Conservation (phyloP, 2,797 vertebrate species). For the Eulemur coronatus region DNA sequence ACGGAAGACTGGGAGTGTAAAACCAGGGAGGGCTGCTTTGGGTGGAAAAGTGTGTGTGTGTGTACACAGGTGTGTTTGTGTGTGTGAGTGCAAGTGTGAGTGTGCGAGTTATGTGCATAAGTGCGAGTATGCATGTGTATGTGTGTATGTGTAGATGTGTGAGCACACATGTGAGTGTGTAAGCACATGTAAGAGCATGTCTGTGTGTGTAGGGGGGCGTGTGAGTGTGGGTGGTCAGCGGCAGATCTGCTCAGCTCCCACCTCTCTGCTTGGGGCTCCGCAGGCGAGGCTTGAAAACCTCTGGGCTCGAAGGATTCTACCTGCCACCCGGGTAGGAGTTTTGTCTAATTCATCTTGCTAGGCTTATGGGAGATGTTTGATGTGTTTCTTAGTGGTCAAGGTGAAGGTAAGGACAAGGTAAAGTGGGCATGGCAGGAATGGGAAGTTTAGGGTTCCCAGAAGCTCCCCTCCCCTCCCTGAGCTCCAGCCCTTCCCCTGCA, state of each 20-base stretch:
- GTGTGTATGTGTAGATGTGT: not conserved
- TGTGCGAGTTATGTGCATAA: not conserved
- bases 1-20: not conserved
- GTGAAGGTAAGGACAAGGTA: not conserved
- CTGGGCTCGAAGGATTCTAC: not conserved
- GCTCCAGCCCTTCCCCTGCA: not conserved
- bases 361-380: not conserved
- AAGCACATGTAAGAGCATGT: too few species aligned
- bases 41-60: not conserved
- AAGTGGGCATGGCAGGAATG: not conserved
- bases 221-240: not conserved
- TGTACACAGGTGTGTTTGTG: fast-evolving
- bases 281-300: not conserved
- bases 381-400: not conserved
- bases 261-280: not conserved
- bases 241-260: not conserved
- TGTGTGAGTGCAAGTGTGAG: not conserved
- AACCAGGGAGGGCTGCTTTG: not conserved
- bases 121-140: too few species aligned
- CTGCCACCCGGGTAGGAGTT: too few species aligned
- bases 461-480: too few species aligned
- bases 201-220: not conserved
- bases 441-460: not conserved
- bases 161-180: not conserved
- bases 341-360: not conserved